These are phyloP conservation scores for Hesperophylax magnus DNA, from an alignment of 1,140 invertebrate species.

Conservation along the genomic window DNA sequence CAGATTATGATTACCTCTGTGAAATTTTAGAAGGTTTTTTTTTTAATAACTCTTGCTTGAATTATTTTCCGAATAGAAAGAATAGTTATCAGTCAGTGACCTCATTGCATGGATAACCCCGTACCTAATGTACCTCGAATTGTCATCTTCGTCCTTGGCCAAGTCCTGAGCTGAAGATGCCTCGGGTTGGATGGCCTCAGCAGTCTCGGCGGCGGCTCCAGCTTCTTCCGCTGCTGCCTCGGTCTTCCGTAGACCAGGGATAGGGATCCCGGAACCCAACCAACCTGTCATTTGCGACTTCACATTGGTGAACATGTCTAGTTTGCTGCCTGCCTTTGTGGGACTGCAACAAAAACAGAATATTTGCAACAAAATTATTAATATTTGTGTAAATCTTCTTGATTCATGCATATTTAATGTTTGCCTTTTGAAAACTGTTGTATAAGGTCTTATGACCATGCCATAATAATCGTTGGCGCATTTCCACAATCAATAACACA, in stretches of 20 bases:
- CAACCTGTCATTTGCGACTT: constrained; percentile 86
- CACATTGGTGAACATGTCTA: constrained; percentile 86
- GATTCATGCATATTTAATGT: too few relatives aligned
- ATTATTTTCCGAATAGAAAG: not conserved
- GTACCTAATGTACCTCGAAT: constrained; percentile 83
- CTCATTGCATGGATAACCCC: constrained; percentile 63
- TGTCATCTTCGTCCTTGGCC: constrained; percentile 85
- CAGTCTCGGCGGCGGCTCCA: constrained; percentile 62
- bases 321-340: constrained; percentile 77
- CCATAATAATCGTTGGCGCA: too few relatives aligned
- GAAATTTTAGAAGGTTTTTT: too few relatives aligned
- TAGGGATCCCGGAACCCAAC: constrained; percentile 80
- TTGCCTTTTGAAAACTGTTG: too few relatives aligned
- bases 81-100: constrained; percentile 43
- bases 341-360: constrained; percentile 69
- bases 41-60: too few relatives aligned
- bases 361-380: constrained; percentile 15
- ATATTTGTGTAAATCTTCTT: not conserved
- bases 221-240: constrained; percentile 63
- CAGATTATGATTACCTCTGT: too few relatives aligned
- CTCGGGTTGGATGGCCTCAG: constrained; percentile 66
- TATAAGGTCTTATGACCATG: too few relatives aligned
- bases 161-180: constrained; percentile 68
- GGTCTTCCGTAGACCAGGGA: constrained; percentile 77
- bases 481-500: too few relatives aligned